A percentile compares a stretch with the other conserved stretches of the same genome.
Evolutionary conservation across 2,113 vertebrate species (phyloP).

Genomic region (Epinephelus cyanopodus): DNA sequence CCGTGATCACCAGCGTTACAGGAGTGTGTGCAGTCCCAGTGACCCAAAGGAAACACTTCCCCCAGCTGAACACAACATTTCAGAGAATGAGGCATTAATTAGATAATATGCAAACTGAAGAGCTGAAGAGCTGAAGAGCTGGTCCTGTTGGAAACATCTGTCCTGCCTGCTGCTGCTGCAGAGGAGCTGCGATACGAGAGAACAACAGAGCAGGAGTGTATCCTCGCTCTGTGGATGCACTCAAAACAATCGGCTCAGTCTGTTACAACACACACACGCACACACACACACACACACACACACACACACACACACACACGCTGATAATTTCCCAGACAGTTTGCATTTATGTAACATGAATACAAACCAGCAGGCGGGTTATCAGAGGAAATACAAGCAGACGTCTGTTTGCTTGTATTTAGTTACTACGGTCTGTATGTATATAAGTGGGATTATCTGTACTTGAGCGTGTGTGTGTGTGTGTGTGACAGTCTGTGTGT

Average conservation of each 20-base stretch:
- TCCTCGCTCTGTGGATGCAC: not conserved
- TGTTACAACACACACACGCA: conserved; percentile 1
- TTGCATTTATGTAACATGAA: conserved; percentile 25
- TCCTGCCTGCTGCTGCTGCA: not conserved
- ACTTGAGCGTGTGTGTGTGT: not conserved
- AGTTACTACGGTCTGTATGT: conserved; percentile 5
- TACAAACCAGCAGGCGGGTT: conserved; percentile 27
- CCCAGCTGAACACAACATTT: not conserved
- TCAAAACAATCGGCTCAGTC: conserved; percentile 32
- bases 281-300: conserved; percentile 11
- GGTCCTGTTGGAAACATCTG: not conserved
- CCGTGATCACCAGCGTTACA: too few species aligned
- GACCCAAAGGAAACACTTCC: not conserved
- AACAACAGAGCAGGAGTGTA: not conserved
- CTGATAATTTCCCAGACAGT: conserved; percentile 20
- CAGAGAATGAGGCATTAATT: not conserved
- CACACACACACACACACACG: conserved; percentile 9
- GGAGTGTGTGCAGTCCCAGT: not conserved
- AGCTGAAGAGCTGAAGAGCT: not conserved
- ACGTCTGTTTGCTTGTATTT: conserved; percentile 38
- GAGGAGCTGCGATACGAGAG: not conserved
- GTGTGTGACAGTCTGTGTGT: not conserved
- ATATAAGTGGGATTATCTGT: conserved; percentile 38
- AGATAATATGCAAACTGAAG: too few species aligned
- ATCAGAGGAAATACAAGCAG: not conserved